Evolutionary conservation across 37 sponge, comb jelly and placozoan species (phyloP), one percentile per base, ranked within the genome.

Genomic region (Ianthella basta): DNA sequence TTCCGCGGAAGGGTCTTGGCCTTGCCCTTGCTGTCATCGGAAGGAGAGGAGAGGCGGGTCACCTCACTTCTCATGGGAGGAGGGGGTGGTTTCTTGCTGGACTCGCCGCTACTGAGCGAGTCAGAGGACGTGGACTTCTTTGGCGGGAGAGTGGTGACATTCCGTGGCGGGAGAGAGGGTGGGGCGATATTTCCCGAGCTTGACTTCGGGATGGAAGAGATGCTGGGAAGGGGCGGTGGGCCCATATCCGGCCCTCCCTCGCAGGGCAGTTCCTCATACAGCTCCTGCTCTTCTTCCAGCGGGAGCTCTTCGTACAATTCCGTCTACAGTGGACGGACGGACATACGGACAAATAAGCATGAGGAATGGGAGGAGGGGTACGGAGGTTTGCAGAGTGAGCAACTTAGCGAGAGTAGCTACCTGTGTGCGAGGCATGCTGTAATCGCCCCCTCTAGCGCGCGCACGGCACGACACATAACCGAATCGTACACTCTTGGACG

Each of bases 291-390:
- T 1, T 66, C 79, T 0, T 40, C 66, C 4, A 19, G 44, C 25
- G 82, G 86, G 2, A 91, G 50, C 69, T 91, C 92, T 81, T 91
- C 92, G 80, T 91, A 91, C 15, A 91, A 56, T 21, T 91, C 92
- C 38, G 85, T 60, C 30, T 39, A 55, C 18, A 38, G 54, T 53
- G 53, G 24, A 72, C 33, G 37, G 35, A 5, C 30, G 54, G 66
- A 82, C 50, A 44, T 44, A 44, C 50, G 50, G 3, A 44, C 50
- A 44, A 44, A 44, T 44, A 44, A 44, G 8, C 50, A 44, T 44
- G 50, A 44, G 50, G 8, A 3, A 44, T 8, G 50, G 50, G 50
- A 8, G 50, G n/a, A n/a, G n/a, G n/a, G n/a, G n/a, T n/a, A n/a
- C n/a, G n/a, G n/a, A n/a, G n/a, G n/a, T n/a, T n/a, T n/a, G n/a